A percentile compares a stretch with the other conserved stretches of the same genome.
phyloP scores from a whole-genome alignment of 2,797 vertebrate genomes.

The Gouania willdenowi region DNA sequence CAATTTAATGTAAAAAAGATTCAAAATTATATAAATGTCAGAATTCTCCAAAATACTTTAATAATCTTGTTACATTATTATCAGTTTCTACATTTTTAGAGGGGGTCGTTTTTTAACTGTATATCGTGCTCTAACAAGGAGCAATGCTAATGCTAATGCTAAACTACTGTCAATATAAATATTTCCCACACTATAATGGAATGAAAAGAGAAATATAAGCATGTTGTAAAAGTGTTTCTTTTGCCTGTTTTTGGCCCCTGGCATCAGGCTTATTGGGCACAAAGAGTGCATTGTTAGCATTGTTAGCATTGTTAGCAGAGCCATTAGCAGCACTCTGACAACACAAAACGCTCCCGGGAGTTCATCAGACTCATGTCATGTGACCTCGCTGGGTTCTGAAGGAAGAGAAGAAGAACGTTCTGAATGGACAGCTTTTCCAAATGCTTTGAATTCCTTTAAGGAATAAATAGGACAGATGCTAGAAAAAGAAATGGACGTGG shows the following conservation, averaged over 20 bases:
- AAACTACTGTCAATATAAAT: slow-evolving; percentile 90
- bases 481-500: slow-evolving; percentile 88
- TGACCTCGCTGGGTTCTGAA: slow-evolving; percentile 77
- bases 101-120: too few species aligned
- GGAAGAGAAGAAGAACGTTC: slow-evolving; percentile 80
- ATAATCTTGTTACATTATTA: too few species aligned
- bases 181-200: slow-evolving; percentile 85
- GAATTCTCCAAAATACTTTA: too few species aligned
- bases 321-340: slow-evolving; percentile 87
- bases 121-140: too few species aligned
- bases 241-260: slow-evolving; percentile 73
- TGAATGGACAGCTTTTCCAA: slow-evolving; percentile 99
- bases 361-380: slow-evolving; percentile 90
- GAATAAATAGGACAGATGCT: slow-evolving; percentile 70
- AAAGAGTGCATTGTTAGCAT: slow-evolving; percentile 95
- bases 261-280: slow-evolving; percentile 87
- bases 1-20: too few species aligned
- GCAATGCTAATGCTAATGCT: too few species aligned
- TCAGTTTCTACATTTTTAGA: too few species aligned
- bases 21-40: too few species aligned
- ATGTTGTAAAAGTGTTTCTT: slow-evolving; percentile 82
- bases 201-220: slow-evolving; percentile 56
- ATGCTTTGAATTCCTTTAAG: slow-evolving; percentile 96
- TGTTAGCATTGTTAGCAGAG: slow-evolving; percentile 90
- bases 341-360: slow-evolving; percentile 87